Conservation (phyloP, 1,140 invertebrate genomes). For the Heliconius congener region DNA sequence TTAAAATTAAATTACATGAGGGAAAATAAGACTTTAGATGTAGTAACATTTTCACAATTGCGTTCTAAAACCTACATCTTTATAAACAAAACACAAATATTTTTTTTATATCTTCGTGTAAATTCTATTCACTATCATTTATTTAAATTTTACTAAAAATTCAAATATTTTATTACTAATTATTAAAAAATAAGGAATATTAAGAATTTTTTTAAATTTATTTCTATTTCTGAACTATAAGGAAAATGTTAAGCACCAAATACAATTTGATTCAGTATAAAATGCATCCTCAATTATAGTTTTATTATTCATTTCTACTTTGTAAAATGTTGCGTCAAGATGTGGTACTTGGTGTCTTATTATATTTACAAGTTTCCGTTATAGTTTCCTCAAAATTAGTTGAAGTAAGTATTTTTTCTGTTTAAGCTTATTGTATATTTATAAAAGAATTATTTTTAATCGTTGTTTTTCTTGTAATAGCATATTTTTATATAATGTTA, state of each 20-base stretch:
- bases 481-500: neutral
- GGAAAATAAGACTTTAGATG: neutral
- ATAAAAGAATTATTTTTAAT: neutral
- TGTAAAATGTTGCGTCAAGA: neutral
- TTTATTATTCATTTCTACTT: constrained; percentile 11
- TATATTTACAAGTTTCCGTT: neutral
- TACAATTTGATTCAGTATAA: constrained; percentile 13
- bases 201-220: neutral
- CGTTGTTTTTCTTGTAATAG: neutral
- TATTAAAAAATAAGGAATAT: neutral
- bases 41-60: neutral
- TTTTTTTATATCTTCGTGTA: neutral
- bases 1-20: neutral
- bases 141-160: neutral
- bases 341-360: neutral
- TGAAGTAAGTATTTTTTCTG: neutral
- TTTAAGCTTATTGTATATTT: neutral
- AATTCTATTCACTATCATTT: neutral
- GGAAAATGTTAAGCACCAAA: constrained; percentile 10
- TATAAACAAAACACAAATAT: neutral
- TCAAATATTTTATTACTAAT: neutral
- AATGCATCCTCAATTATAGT: constrained; percentile 12
- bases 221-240: neutral
- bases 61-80: neutral
- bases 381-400: constrained; percentile 8